Evolutionary conservation across 2,797 vertebrate genomes (phyloP).

Genomic region (Eutrigla gurnardus): DNA sequence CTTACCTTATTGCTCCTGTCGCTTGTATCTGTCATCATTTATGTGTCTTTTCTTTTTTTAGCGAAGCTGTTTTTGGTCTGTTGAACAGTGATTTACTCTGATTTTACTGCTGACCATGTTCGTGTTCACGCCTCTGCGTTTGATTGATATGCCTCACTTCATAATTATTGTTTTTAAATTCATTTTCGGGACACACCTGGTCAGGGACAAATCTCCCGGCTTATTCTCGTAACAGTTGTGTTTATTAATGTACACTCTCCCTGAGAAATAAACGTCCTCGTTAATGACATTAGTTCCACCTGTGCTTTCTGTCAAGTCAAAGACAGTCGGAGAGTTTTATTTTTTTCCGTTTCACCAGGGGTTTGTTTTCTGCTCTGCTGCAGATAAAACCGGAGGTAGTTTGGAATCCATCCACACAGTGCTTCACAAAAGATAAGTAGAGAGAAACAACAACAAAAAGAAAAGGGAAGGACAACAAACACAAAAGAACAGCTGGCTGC

Average conservation of each 20-base stretch:
- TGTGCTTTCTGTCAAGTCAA: slow-evolving; percentile 1
- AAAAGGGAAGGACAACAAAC: background rate
- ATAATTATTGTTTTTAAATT: background rate
- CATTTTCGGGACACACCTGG: background rate
- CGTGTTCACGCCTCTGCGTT: background rate
- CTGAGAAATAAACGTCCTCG: background rate
- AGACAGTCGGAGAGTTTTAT: background rate
- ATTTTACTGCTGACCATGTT: background rate
- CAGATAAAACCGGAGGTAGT: background rate
- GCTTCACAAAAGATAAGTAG: background rate
- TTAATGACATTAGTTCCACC: background rate
- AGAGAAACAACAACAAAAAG: background rate
- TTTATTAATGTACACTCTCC: background rate
- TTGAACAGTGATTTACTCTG: background rate
- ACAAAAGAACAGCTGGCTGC: background rate
- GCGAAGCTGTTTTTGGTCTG: background rate
- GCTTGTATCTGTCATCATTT: background rate
- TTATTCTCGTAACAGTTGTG: background rate
- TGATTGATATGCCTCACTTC: background rate
- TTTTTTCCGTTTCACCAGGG: background rate
- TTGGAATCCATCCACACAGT: background rate
- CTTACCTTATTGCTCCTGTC: background rate
- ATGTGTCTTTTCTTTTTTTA: background rate
- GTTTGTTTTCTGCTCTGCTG: background rate
- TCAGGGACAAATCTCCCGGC: no score